Percentiles rank a stretch among this genome's conserved stretches.
Conservation (phyloP, 2,113 vertebrate species). For the Forbesichthys agassizii region DNA sequence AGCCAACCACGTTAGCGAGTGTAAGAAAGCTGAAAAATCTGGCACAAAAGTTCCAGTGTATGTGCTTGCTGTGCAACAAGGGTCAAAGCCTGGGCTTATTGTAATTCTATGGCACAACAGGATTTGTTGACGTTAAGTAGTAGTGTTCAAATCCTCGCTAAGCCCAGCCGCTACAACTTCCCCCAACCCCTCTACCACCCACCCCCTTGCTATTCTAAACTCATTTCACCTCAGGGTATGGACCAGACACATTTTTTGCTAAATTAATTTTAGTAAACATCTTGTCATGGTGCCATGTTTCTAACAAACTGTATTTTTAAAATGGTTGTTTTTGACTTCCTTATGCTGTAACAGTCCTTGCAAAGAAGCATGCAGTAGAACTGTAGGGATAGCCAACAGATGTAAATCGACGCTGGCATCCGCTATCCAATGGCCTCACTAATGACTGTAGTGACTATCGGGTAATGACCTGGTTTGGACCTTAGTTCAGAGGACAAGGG, state of each 20-base stretch:
- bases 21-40: conserved; percentile 34
- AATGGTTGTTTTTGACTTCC: neutral
- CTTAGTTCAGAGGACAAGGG: conserved; percentile 30
- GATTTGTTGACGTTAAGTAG: conserved; percentile 75
- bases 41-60: conserved; percentile 50
- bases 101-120: conserved; percentile 75
- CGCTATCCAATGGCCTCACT: conserved; percentile 2
- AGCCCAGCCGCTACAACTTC: conserved; percentile 50
- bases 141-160: conserved; percentile 73
- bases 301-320: neutral
- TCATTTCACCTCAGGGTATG: conserved; percentile 49
- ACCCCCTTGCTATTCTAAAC: conserved; percentile 45
- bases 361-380: conserved; percentile 16
- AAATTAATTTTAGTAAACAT: neutral
- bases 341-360: neutral
- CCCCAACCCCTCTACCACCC: neutral
- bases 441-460: conserved; percentile 31
- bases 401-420: conserved; percentile 21
- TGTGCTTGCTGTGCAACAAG: conserved; percentile 51
- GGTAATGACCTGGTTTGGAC: neutral
- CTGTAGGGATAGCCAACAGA: neutral
- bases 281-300: neutral
- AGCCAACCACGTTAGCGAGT: conserved; percentile 5
- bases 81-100: conserved; percentile 69
- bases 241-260: conserved; percentile 1